Conservation (phyloP, 2,888 invertebrate genomes). For the Oxyteleia sp. region DNA sequence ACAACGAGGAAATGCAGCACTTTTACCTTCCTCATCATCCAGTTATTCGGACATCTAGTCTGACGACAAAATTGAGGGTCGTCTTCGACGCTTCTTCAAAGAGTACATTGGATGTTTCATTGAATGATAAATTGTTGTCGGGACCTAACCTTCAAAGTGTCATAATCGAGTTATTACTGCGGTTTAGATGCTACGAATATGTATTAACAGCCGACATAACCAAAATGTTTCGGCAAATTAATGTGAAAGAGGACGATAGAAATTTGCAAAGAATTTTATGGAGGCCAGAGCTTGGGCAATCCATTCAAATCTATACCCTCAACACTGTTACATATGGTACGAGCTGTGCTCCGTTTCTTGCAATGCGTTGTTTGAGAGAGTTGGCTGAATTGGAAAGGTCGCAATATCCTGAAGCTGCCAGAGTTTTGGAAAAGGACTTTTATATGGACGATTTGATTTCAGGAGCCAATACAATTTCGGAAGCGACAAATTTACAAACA, state of each 20-base stretch:
- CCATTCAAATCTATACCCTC: slow-evolving; percentile 1
- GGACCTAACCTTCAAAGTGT: slow-evolving; percentile 30
- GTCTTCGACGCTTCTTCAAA: no score
- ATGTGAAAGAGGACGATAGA: neutral
- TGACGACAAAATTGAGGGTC: no score
- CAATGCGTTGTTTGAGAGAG: slow-evolving; percentile 33
- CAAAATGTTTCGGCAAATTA: slow-evolving; percentile 27
- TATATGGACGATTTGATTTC: slow-evolving; percentile 72
- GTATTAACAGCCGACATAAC: slow-evolving; percentile 33
- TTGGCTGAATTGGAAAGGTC: slow-evolving; percentile 27
- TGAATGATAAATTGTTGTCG: no score
- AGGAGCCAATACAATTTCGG: neutral
- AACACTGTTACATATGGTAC: slow-evolving; percentile 44
- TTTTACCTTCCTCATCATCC: no score
- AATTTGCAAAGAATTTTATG: slow-evolving; percentile 29
- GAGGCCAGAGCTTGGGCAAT: neutral
- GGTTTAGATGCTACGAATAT: slow-evolving; percentile 23
- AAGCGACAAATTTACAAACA: neutral
- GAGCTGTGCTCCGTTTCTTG: slow-evolving; percentile 15
- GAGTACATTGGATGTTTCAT: no score
- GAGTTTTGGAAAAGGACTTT: slow-evolving; percentile 56
- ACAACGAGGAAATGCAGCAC: no score
- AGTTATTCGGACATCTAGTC: no score
- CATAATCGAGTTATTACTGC: slow-evolving; percentile 34
- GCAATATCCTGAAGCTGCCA: slow-evolving; percentile 64